Evolutionary conservation across 2,888 invertebrate genomes (phyloP).

Genomic region (Mesoligia furuncula): DNA sequence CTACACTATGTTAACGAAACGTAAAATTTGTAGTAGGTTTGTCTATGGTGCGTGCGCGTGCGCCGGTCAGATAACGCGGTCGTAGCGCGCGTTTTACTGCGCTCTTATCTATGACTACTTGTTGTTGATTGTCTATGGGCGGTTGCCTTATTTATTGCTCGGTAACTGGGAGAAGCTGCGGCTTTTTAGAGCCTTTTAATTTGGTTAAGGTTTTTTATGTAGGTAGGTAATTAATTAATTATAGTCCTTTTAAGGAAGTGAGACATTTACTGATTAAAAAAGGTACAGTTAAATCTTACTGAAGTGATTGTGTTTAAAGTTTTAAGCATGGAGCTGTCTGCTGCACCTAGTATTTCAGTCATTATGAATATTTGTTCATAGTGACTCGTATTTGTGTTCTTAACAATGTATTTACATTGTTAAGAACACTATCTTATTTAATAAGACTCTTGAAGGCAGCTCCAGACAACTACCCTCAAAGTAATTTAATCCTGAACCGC

Average conservation of each 20-base stretch:
- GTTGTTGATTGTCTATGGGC: constrained; percentile 65
- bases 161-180: constrained; percentile 34
- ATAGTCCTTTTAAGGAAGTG: background rate
- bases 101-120: constrained; percentile 69
- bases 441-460: background rate
- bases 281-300: background rate
- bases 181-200: constrained; percentile 43
- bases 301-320: background rate
- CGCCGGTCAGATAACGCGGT: constrained; percentile 64
- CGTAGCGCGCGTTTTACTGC: constrained; percentile 61
- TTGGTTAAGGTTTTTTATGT: constrained; percentile 18
- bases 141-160: constrained; percentile 60
- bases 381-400: too few species aligned
- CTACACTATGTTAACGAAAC: constrained; percentile 61
- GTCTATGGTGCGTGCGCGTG: constrained; percentile 61
- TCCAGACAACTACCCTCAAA: background rate
- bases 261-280: background rate
- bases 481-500: background rate
- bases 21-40: constrained; percentile 62
- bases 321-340: background rate
- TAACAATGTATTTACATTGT: too few species aligned
- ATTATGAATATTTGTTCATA: background rate
- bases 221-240: background rate
- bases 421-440: background rate
- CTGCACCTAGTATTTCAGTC: background rate